Evolutionary conservation across 2,888 invertebrate genomes (phyloP).

Genomic region (Fabriciana adippe): DNA sequence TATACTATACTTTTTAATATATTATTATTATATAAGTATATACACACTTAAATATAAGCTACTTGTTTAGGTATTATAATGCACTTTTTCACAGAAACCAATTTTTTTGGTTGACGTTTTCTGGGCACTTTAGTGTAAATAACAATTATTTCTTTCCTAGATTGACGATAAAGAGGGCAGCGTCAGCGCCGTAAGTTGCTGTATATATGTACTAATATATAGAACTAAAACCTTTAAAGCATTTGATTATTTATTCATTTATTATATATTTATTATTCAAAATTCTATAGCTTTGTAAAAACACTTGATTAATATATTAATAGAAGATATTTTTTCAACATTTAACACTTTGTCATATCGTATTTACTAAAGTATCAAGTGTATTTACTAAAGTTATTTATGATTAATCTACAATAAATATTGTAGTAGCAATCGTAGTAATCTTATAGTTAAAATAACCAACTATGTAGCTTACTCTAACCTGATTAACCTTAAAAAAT

Average conservation of each 20-base stretch:
- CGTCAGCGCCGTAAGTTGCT: slow-evolving; percentile 36
- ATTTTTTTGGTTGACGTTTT: background rate
- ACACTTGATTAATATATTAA: background rate
- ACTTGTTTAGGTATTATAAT: background rate
- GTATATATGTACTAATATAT: slow-evolving; percentile 11
- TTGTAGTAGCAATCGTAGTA: background rate
- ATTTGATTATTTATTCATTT: too few relatives aligned
- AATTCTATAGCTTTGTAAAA: background rate
- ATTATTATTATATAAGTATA: background rate
- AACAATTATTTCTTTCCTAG: slow-evolving; percentile 41
- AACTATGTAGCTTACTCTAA: background rate
- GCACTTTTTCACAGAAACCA: background rate
- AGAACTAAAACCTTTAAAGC: too few relatives aligned
- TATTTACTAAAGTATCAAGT: too few relatives aligned
- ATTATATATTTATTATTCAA: too few relatives aligned
- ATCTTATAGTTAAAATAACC: slow-evolving; percentile 1
- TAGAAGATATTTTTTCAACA: background rate
- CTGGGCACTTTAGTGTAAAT: slow-evolving; percentile 16
- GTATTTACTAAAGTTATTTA: too few relatives aligned
- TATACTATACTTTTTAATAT: too few relatives aligned
- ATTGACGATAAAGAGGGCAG: slow-evolving; percentile 32
- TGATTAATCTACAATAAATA: too few relatives aligned
- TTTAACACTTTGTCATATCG: background rate
- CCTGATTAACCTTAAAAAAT: slow-evolving; percentile 29
- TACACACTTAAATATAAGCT: background rate